Base-by-base conservation (phyloP, 2,888 invertebrate species). In the Oxytorus armatus region DNA sequence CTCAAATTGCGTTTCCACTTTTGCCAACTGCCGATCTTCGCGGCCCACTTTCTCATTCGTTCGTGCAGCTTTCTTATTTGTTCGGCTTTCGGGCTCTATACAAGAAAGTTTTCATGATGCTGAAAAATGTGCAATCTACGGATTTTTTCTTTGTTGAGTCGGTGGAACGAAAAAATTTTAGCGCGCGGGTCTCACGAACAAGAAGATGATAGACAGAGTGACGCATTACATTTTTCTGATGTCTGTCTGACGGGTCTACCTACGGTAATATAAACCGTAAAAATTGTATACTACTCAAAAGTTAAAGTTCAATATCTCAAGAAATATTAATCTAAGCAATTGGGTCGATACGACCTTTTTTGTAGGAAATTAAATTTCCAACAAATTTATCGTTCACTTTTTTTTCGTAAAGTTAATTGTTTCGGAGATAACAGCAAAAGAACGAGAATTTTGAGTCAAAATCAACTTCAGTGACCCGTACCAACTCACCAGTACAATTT, bases 1-100 rank as follows among this genome's bases (percentile, higher is more conserved):
- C 44, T 63, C 36, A 63, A 77, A 73, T 73, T 73, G 77, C 25
- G 44, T 73, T 65, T 39, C 42, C 25, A 21, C 69, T 57, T 25
- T 8, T 39, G 44, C 42, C 29, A 42, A 59, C 42, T 57, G 59
- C 55, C 55, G 68, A 61, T 59, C 65, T 44, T 55, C 55, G n/a
- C 53, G 33, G 3, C 33, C 11, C 23, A 7, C n/a, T 73, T 55
- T 53, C 39, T 29, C 49, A 47, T 68, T 25, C 39, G 21, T 25
- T 4, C 33, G 1, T 33, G 16, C 7, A 23, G 33, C 7, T 8
- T 16, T 0, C 33, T 14, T 33, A 10, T 23, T 39, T n/a, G 18
- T 25, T 11, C 23, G 14, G 44, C 18, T 44, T 36, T 14, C 36
- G 7, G 21, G 8, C 14, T 11, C 36, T 23, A 49, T 39, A 33